A percentile compares a stretch with the other conserved stretches of the same genome.
Conservation (phyloP, 2,797 vertebrate species). For the Mormyrops attenuatus region DNA sequence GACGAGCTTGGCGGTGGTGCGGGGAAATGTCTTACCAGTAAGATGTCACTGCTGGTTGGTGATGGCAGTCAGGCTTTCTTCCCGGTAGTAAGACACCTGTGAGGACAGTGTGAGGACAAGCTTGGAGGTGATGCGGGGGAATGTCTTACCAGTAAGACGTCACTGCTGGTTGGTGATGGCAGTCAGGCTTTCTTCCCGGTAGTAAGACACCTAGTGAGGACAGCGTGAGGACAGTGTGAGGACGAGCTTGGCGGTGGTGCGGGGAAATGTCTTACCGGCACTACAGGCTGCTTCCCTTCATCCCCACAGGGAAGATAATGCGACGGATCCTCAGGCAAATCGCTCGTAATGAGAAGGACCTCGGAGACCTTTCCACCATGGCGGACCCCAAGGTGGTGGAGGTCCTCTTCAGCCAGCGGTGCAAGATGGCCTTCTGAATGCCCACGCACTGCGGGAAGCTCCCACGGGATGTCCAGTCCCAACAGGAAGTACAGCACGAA, state of each 20-base stretch:
- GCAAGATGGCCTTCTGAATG: conserved; percentile 59
- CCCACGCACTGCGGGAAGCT: not conserved
- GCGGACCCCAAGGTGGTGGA: conserved; percentile 73
- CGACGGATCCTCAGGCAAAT: conserved; percentile 67
- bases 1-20: not conserved
- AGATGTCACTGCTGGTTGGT: not conserved
- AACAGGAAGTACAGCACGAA: not conserved
- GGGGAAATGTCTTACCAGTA: not conserved
- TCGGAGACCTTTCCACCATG: conserved; percentile 72
- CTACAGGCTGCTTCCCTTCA: not conserved
- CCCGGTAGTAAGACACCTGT: not conserved
- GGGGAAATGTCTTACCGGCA: not conserved
- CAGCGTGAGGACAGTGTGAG: not conserved
- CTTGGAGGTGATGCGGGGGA: not conserved
- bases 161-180: no score
- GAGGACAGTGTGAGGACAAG: not conserved
- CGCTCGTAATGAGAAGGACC: conserved; percentile 67
- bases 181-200: no score
- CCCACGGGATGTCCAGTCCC: not conserved
- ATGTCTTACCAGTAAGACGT: not conserved
- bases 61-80: not conserved
- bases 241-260: not conserved
- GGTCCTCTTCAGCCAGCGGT: conserved; percentile 65
- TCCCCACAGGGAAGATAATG: conserved; percentile 69
- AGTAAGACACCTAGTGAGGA: no score